These are phyloP conservation scores for Galleria mellonella DNA, from an alignment of 1,140 invertebrate species.

Conservation along the genomic window DNA sequence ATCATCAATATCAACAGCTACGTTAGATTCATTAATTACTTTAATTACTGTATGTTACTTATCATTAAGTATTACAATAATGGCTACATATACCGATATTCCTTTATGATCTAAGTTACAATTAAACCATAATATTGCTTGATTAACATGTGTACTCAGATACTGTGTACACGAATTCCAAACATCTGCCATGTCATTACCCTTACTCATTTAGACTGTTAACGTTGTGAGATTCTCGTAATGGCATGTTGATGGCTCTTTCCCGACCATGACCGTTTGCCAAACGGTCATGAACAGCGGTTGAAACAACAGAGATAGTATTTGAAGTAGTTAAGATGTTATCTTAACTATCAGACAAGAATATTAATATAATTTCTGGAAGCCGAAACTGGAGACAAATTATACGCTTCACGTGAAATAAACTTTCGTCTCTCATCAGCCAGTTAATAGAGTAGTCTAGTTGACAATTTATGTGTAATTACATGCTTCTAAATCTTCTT, in stretches of 20 bases:
- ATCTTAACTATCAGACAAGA: not conserved
- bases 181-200: constrained; percentile 64
- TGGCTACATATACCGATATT: too few species aligned
- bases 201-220: constrained; percentile 58
- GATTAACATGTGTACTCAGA: constrained; percentile 32
- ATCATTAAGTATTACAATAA: too few species aligned
- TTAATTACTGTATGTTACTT: too few species aligned
- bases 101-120: not conserved
- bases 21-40: too few species aligned
- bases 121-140: constrained; percentile 10
- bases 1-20: too few species aligned
- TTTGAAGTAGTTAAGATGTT: constrained; percentile 1
- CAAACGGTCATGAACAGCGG: constrained; percentile 16
- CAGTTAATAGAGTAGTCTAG: too few species aligned
- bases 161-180: constrained; percentile 54
- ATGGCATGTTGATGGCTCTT: constrained; percentile 43
- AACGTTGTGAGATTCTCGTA: constrained; percentile 43
- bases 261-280: constrained; percentile 43
- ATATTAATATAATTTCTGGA: too few species aligned
- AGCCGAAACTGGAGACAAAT: too few species aligned
- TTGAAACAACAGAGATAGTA: not conserved
- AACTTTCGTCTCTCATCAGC: too few species aligned
- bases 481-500: too few species aligned
- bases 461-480: too few species aligned
- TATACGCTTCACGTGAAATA: too few species aligned